Conservation (phyloP, 1,140 invertebrate genomes). For the Heliconius congener region DNA sequence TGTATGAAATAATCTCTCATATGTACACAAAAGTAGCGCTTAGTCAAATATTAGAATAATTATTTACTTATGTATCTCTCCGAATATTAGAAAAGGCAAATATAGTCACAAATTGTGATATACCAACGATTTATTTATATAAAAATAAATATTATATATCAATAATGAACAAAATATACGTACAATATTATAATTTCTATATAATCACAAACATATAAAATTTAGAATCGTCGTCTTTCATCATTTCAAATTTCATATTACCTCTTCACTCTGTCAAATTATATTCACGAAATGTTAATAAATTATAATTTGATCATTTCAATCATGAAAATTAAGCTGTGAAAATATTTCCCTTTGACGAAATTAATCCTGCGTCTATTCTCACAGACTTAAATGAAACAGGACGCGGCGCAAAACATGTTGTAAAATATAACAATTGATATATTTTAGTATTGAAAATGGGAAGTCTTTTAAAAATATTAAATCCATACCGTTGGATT, state of each 20-base stretch:
- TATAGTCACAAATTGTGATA: not conserved
- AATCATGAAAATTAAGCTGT: conserved; percentile 26
- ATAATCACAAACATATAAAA: not conserved
- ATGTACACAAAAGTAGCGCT: not conserved
- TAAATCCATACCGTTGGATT: conserved; percentile 30
- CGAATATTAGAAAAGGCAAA: not conserved
- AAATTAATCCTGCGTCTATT: conserved; percentile 23
- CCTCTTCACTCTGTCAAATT: conserved; percentile 11
- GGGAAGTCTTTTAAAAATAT: conserved; percentile 28
- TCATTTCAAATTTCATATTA: not conserved
- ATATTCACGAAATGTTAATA: conserved; percentile 14
- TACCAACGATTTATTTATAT: not conserved
- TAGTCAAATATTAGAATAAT: not conserved
- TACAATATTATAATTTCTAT: not conserved
- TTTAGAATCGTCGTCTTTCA: conserved; percentile 1
- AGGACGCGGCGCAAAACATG: not conserved
- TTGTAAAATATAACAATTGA: conserved; percentile 12
- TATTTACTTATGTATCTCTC: not conserved
- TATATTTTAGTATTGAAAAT: not conserved
- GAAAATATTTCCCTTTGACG: conserved; percentile 12
- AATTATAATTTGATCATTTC: conserved; percentile 25
- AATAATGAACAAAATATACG: not conserved
- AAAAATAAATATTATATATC: not conserved
- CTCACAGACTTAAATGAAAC: conserved; percentile 7
- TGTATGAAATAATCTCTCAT: not conserved